Conservation (phyloP, 2,797 vertebrate species). For the Chrosomus eos region DNA sequence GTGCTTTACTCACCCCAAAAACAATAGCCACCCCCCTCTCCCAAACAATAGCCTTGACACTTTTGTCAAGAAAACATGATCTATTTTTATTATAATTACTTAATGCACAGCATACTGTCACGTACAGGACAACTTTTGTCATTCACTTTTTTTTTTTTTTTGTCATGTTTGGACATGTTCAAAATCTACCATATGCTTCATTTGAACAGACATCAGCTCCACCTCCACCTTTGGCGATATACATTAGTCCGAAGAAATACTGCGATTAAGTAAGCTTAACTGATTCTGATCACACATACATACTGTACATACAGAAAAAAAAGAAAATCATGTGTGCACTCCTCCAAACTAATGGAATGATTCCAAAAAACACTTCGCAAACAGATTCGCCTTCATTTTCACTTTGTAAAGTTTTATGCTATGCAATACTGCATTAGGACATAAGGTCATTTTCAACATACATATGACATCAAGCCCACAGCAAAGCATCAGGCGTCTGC, state of each 20-base stretch:
- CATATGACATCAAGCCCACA: conserved; percentile 27
- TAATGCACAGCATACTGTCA: conserved; percentile 81
- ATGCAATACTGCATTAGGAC: conserved; percentile 24
- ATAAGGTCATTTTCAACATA: conserved; percentile 14
- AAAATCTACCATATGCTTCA: conserved; percentile 67
- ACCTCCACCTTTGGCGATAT: conserved; percentile 65
- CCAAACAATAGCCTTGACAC: conserved; percentile 84
- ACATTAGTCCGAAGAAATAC: conserved; percentile 57
- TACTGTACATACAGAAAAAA: neutral
- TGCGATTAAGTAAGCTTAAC: conserved; percentile 39
- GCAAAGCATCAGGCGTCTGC: neutral
- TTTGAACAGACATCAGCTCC: conserved; percentile 72
- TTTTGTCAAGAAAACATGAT: conserved; percentile 82
- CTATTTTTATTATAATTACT: conserved; percentile 71
- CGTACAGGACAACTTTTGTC: conserved; percentile 72
- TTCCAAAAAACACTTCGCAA: conserved; percentile 1
- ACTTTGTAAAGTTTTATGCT: conserved; percentile 17
- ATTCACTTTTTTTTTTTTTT: conserved; percentile 53
- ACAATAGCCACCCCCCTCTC: neutral
- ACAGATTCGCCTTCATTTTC: conserved; percentile 18
- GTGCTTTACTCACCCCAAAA: conserved; percentile 73
- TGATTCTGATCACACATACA: conserved; percentile 35
- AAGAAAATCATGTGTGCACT: conserved; percentile 17
- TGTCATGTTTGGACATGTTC: conserved; percentile 70
- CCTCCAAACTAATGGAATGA: conserved; percentile 27